phyloP scores from a whole-genome alignment of 2,888 invertebrate species.

The Ormia ochracea region DNA sequence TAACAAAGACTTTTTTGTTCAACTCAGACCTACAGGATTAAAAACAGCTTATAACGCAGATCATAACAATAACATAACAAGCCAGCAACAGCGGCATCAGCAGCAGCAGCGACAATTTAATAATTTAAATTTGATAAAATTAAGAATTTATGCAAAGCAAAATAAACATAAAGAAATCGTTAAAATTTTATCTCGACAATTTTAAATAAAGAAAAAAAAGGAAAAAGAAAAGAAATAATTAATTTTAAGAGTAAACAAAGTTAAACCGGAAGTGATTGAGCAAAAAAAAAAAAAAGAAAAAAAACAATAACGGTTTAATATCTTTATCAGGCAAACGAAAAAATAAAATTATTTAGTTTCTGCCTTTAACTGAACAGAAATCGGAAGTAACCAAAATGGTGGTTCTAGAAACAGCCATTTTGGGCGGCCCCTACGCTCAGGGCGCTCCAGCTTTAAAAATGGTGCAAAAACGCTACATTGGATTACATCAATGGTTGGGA shows the following conservation, averaged over 20 bases:
- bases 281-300: neutral
- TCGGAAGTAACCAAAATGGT: conserved; percentile 79
- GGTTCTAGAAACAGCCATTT: conserved; percentile 85
- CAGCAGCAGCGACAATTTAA: neutral
- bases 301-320: neutral
- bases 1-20: conserved; percentile 15
- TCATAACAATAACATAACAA: too few species aligned
- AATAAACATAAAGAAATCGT: conserved; percentile 9
- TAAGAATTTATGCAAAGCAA: neutral
- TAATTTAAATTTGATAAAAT: conserved; percentile 18
- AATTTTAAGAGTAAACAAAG: conserved; percentile 8
- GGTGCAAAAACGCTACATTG: conserved; percentile 92
- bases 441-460: conserved; percentile 90
- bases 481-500: conserved; percentile 93
- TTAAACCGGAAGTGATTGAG: conserved; percentile 35
- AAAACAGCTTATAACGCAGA: conserved; percentile 55
- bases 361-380: conserved; percentile 12
- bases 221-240: neutral
- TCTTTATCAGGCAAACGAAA: conserved; percentile 12
- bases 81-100: too few species aligned
- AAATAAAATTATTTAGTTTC: neutral
- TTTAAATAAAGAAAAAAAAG: neutral
- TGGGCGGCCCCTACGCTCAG: conserved; percentile 88
- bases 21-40: conserved; percentile 34
- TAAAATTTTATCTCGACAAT: conserved; percentile 28